Conservation (phyloP, 92 coral and sea anemone species). For the Parazoanthus atlanticus region DNA sequence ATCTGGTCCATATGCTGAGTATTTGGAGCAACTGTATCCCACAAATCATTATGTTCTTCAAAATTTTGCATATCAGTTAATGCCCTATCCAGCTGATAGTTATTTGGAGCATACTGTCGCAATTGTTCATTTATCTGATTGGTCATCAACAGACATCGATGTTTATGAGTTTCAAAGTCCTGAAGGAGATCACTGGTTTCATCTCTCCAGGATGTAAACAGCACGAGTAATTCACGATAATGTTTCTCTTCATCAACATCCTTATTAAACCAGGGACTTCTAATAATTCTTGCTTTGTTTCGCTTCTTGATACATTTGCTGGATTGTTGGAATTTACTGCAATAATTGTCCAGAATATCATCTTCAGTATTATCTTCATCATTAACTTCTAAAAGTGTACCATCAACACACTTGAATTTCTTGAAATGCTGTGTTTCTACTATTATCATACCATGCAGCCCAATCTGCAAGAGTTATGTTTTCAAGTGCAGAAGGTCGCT, state of each 20-base stretch:
- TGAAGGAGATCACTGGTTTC: slow-evolving; percentile 24
- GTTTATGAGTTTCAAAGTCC: not conserved
- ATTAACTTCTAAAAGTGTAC: too few species aligned
- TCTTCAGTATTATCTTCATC: too few species aligned
- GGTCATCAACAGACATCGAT: slow-evolving; percentile 22
- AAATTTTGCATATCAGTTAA: slow-evolving; percentile 33
- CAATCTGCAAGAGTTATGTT: too few species aligned
- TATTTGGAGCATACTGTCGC: slow-evolving; percentile 22
- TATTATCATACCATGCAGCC: too few species aligned
- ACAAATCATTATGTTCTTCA: slow-evolving; percentile 16
- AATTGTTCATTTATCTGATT: slow-evolving; percentile 31
- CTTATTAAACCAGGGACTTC: slow-evolving; percentile 34
- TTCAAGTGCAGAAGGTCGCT: too few species aligned
- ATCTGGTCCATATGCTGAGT: slow-evolving; percentile 32
- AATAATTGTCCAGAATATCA: too few species aligned
- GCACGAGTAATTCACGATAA: slow-evolving; percentile 25
- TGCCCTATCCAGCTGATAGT: slow-evolving; percentile 11
- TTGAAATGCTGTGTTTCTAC: too few species aligned
- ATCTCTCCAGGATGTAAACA: slow-evolving; percentile 42
- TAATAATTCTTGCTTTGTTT: slow-evolving; percentile 31
- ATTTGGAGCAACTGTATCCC: slow-evolving; percentile 41
- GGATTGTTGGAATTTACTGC: too few species aligned
- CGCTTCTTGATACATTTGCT: too few species aligned
- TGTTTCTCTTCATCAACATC: not conserved
- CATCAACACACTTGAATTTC: too few species aligned